Evolutionary conservation across 2,113 vertebrate genomes (phyloP), one percentile per base, ranked within the genome.

Genomic region (Coreoperca whiteheadi): DNA sequence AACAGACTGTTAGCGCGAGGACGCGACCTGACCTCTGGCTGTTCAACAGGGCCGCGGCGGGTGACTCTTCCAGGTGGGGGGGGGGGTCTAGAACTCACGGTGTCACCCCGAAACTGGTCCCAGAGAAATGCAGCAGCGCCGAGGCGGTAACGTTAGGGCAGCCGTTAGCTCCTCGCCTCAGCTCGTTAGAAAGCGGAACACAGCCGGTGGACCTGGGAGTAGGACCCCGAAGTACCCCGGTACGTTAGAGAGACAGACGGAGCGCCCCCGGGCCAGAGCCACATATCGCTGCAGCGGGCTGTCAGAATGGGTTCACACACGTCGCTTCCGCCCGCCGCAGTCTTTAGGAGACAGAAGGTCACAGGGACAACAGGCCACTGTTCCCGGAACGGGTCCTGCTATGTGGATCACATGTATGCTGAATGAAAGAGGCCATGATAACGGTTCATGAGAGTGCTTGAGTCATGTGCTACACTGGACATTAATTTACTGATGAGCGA

Each of bases 271-370:
- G n/a, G n/a, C n/a, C n/a, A n/a, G n/a, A n/a, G n/a, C n/a, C n/a
- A n/a, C n/a, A n/a, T n/a, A n/a, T n/a, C n/a, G n/a, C n/a, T n/a
- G n/a, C n/a, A n/a, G n/a, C n/a, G n/a, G n/a, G n/a, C n/a, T n/a
- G n/a, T n/a, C n/a, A n/a, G n/a, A n/a, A n/a, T n/a, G n/a, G 25
- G 3, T 32, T 28, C 8, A 39, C 6, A 7, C 34, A 8, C 8
- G 14, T 50, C 60, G 28, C 61, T 80, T 86, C 69, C 63, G 81
- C 57, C 73, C 0, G 37, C 43, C 9, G 28, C 63, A n/a, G 30
- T 11, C 46, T 60, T 72, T 59, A 14, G 63, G 32, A 66, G 53
- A 32, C 66, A 75, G 92, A 92, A 93, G 92, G 91, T 92, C 91
- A 92, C 28, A 0, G 65, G 88, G 91, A 91, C 90, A 81, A 76